A percentile compares a stretch with the other conserved stretches of the same genome.
These are phyloP conservation scores for Chrysomela aeneicollis DNA, from an alignment of 2,888 invertebrate genomes.

Conservation along the genomic window DNA sequence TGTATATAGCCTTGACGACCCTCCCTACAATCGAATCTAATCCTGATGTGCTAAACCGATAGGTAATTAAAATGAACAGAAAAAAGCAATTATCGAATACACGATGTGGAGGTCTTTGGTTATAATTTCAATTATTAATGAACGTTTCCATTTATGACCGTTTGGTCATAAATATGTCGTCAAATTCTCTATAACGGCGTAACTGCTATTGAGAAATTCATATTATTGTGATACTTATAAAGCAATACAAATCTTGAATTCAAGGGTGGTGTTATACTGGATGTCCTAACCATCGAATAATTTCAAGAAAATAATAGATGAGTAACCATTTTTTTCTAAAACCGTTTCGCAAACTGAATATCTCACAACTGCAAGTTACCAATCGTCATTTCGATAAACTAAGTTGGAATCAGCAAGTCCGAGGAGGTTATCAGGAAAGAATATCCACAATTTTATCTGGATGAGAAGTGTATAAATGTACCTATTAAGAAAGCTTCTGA, in stretches of 20 bases:
- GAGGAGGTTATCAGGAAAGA: no score
- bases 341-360: no score
- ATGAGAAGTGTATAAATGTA: no score
- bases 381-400: no score
- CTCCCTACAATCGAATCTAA: no score
- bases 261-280: not conserved
- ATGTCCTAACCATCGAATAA: no score
- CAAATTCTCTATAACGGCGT: not conserved
- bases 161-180: not conserved
- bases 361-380: no score
- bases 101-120: not conserved
- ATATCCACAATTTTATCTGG: no score
- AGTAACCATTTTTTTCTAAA: not conserved
- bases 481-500: no score
- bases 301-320: not conserved
- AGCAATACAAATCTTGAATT: not conserved
- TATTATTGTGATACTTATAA: not conserved
- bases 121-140: not conserved
- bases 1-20: no score
- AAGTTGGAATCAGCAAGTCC: no score
- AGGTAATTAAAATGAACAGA: not conserved
- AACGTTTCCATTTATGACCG: not conserved
- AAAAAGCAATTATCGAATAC: not conserved
- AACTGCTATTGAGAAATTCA: not conserved
- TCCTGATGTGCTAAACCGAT: not conserved